Base-by-base conservation (phyloP, 1,140 invertebrate species). In the Cecropterus lyciades region DNA sequence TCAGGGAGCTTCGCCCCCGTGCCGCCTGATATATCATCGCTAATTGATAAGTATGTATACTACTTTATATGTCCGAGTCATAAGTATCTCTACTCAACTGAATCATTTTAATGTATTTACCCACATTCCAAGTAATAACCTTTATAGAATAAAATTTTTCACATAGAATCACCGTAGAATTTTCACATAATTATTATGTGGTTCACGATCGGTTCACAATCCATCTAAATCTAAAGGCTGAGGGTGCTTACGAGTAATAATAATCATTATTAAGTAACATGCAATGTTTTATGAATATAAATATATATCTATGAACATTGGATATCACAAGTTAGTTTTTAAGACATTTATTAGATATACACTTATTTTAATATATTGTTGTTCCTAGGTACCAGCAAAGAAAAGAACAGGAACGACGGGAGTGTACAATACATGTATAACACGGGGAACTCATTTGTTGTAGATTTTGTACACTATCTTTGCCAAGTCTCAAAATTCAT, bases 351-450 rank as follows among this genome's bases (percentile, higher is more conserved):
- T 33, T n/a, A n/a, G n/a, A 33, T 33, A 8, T 33, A 9, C 7
- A n/a, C 33, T 37, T 37, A 37, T 37, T 37, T 37, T 37, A 37
- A 5, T 56, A 20, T 48, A 14, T 48, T 37, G 6, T 66, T 40
- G 20, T 53, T 86, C 84, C 20, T 82, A 93, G 92, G 74, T 93
- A 92, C 65, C 89, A 93, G 71, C 91, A 93, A 72, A 85, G 90
- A 55, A 93, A 93, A 81, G 92, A 93, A 72, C 92, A 92, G 79
- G 92, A 93, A 72, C 80, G 92, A 46, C 84, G 92, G 62, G 92
- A 93, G 79, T 93, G 92, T 75, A 93, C 92, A 40, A 93, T 93
- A 59, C 92, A 93, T 65, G 92, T 93, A 70, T 93, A 93, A 81
- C 81, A 78, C 74, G 80, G 43, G 30, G 14, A 62, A 27, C 24